A percentile compares a stretch with the other conserved stretches of the same genome.
phyloP scores from a whole-genome alignment of 2,888 invertebrate genomes.

The Caenorhabditis drosophilae region DNA sequence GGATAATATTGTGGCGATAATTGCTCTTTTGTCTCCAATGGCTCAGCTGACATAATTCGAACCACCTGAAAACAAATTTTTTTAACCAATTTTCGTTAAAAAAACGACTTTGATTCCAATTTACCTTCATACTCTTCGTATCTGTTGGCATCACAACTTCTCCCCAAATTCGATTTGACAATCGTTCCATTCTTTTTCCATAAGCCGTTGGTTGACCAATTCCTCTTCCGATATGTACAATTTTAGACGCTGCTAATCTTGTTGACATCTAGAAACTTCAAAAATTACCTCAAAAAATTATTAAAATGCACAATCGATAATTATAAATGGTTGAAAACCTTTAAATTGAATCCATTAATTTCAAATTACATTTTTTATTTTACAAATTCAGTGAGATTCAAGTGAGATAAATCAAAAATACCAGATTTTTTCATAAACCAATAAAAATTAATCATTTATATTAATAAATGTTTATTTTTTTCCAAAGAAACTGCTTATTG shows the following conservation, averaged over 20 bases:
- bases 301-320: background rate
- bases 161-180: conserved; percentile 47
- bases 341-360: too few relatives aligned
- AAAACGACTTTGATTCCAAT: background rate
- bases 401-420: background rate
- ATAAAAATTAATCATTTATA: background rate
- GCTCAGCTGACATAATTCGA: conserved; percentile 65
- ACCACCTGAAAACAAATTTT: conserved; percentile 45
- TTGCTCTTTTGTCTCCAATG: conserved; percentile 59
- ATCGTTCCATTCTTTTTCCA: conserved; percentile 64
- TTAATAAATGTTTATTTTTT: conserved; percentile 30
- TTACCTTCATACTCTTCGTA: conserved; percentile 52
- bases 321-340: background rate
- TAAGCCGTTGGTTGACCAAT: conserved; percentile 55
- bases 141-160: conserved; percentile 60
- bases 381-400: too few relatives aligned
- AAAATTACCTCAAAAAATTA: too few relatives aligned
- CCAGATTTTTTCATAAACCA: background rate
- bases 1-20: conserved; percentile 63
- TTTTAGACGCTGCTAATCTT: conserved; percentile 53
- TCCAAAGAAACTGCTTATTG: conserved; percentile 51
- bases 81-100: background rate
- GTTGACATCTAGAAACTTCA: conserved; percentile 15
- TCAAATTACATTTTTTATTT: too few relatives aligned
- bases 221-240: conserved; percentile 54